Evolutionary conservation across 2,888 invertebrate species (phyloP).

Genomic region (Idaea biselata): DNA sequence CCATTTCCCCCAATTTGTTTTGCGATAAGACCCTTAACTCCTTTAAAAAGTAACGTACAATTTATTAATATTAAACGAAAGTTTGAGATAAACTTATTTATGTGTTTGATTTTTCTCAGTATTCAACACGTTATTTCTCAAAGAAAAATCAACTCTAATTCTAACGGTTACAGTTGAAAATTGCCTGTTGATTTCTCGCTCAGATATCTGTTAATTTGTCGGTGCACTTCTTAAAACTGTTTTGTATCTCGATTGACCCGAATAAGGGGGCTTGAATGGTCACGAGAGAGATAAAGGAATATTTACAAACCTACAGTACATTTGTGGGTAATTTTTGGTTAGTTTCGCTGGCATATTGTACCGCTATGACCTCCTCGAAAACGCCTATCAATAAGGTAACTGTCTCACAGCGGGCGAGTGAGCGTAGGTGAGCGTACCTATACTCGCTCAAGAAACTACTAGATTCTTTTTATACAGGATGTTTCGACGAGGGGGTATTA

Average conservation of each 20-base stretch:
- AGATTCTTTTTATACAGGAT: no score
- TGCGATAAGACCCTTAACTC: not conserved
- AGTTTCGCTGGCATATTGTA: no score
- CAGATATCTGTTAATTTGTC: slow-evolving; percentile 50
- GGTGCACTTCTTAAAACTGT: slow-evolving; percentile 48
- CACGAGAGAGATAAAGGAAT: slow-evolving; percentile 23
- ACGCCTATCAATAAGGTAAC: no score
- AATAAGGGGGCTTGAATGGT: slow-evolving; percentile 39
- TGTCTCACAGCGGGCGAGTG: no score
- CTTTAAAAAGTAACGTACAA: not conserved
- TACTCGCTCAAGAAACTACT: no score
- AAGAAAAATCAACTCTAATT: slow-evolving; percentile 15
- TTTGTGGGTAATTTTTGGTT: not conserved
- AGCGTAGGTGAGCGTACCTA: no score
- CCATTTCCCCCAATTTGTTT: no score
- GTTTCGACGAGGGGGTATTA: no score
- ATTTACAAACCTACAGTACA: not conserved
- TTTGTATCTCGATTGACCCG: slow-evolving; percentile 48
- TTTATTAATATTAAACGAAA: slow-evolving; percentile 28
- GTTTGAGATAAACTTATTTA: slow-evolving; percentile 43
- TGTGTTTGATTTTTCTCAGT: slow-evolving; percentile 25
- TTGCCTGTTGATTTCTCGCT: slow-evolving; percentile 26
- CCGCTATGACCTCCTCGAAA: no score
- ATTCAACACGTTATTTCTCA: slow-evolving; percentile 9
- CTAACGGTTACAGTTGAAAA: slow-evolving; percentile 22